Base-by-base conservation (phyloP, 2,113 vertebrate genomes). In the Nannobrachium achirus region DNA sequence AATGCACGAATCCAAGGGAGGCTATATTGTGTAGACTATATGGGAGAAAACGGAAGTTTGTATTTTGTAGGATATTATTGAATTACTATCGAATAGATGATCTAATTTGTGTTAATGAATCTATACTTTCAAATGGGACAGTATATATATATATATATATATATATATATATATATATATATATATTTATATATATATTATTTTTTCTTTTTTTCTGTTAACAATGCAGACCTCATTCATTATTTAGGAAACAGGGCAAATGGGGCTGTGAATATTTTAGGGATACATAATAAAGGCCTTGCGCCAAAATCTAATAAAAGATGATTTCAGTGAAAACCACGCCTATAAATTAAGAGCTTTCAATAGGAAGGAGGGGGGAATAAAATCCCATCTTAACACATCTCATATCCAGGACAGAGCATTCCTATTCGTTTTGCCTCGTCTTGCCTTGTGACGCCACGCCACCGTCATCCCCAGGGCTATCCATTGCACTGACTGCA, bases 401-500 rank as follows among this genome's bases (percentile, higher is more conserved):
- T 80, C 40, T 78, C 76, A 73, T 75, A 75, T 33, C n/a, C n/a
- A 61, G 60, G 60, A 66, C 56, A 19, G 58, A 77, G 80, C 71
- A 80, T 75, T 85, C 75, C 69, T 67, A 81, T 88, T 89, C 76
- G 72, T 73, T 81, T 86, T 70, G 84, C 85, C 83, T 84, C 84
- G 81, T 88, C 85, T 90, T 33, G 83, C 76, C 71, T 64, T 75
- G 84, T 92, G 92, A 92, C 89, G 92, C 89, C 87, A 86, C 79
- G 84, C 70, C 72, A 75, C 79, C 86, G 85, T 90, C 86, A 92
- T 90, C 89, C 78, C 76, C 25, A 16, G 79, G 76, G 80, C 80
- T 81, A 75, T 80, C 76, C 80, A 76, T 72, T 78, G 75, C 84
- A 66, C 33, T 68, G 64, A 83, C 79, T 76, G 79, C 70, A 19